These are phyloP conservation scores for Berghia stephanieae DNA, from an alignment of 1,140 invertebrate genomes.

Conservation along the genomic window DNA sequence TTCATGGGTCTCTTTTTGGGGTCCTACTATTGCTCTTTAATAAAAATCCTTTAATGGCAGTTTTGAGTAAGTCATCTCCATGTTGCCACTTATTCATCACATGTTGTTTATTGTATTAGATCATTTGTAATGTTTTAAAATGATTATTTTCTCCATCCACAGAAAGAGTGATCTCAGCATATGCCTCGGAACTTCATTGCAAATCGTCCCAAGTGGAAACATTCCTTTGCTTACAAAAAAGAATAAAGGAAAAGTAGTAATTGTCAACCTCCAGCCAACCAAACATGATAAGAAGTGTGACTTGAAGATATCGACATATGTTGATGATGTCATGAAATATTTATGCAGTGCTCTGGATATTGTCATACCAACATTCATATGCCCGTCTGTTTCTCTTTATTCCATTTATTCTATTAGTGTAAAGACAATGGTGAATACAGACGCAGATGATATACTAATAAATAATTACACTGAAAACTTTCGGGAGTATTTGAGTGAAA, in stretches of 20 bases:
- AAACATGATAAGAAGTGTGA: slow-evolving; percentile 95
- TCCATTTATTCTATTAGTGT: slow-evolving; percentile 48
- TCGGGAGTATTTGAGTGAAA: too few species aligned
- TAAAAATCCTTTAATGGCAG: not conserved
- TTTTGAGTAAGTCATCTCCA: too few species aligned
- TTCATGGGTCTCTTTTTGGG: too few species aligned
- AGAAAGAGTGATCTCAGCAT: slow-evolving; percentile 91
- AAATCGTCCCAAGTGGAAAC: slow-evolving; percentile 97
- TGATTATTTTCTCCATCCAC: slow-evolving; percentile 25
- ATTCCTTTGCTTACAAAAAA: slow-evolving; percentile 89
- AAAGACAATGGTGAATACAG: slow-evolving; percentile 39
- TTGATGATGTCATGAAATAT: slow-evolving; percentile 84
- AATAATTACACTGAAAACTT: not conserved
- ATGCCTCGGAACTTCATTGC: slow-evolving; percentile 93
- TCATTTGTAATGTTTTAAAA: not conserved
- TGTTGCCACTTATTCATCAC: too few species aligned
- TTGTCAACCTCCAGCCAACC: slow-evolving; percentile 96
- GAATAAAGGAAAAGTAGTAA: slow-evolving; percentile 87
- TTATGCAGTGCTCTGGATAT: slow-evolving; percentile 68
- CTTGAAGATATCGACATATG: slow-evolving; percentile 87
- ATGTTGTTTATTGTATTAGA: not conserved
- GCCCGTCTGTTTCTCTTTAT: slow-evolving; percentile 40
- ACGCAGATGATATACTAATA: slow-evolving; percentile 34
- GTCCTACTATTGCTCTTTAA: not conserved
- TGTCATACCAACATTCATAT: slow-evolving; percentile 46